Evolutionary conservation across 2,888 invertebrate species (phyloP), one percentile per base, ranked within the genome.

Genomic region (Diarsia brunnea): DNA sequence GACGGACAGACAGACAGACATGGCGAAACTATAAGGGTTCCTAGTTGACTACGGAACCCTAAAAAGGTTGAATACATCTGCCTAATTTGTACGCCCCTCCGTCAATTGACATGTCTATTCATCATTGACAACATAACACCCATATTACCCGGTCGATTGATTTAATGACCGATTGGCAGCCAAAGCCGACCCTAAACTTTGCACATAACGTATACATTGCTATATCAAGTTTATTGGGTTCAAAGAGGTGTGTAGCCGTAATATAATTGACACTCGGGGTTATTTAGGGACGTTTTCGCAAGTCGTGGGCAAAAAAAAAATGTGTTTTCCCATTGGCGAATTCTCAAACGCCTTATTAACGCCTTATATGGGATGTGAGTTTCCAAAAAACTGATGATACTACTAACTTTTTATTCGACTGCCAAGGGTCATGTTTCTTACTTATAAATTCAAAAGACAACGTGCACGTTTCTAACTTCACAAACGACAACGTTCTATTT

Each of bases 151-250:
- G 66, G 51, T 58, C 73, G 69, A 73, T 73, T 78, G 79, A 83
- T 79, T 83, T 83, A 70, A 79, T 83, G 79, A 70, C 73, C 58
- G 79, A 74, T 81, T 73, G 82, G 27, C 74, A 68, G 68, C 66
- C 31, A 70, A 81, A 73, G 51, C 58, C 66, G 61, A 63, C 51
- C 73, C 58, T 61, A 66, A 70, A 73, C 79, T 81, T 78, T n/a
- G 43, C 58, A 67, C 51, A 47, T 63, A 51, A 24, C 38, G 24
- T 63, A 58, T 61, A 58, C 38, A 47, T 53, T 24, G 11, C 11
- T n/a, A 43, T 64, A 78, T 66, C 65, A 69, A 69, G 69, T 69
- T 78, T 78, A 78, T 63, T 45, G 73, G 73, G 38, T 53, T 55
- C 69, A 69, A 72, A 76, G 58, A 64, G 73, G 61, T 67, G 65